phyloP scores from a whole-genome alignment of 2,888 invertebrate species.

The Conus canariensis region DNA sequence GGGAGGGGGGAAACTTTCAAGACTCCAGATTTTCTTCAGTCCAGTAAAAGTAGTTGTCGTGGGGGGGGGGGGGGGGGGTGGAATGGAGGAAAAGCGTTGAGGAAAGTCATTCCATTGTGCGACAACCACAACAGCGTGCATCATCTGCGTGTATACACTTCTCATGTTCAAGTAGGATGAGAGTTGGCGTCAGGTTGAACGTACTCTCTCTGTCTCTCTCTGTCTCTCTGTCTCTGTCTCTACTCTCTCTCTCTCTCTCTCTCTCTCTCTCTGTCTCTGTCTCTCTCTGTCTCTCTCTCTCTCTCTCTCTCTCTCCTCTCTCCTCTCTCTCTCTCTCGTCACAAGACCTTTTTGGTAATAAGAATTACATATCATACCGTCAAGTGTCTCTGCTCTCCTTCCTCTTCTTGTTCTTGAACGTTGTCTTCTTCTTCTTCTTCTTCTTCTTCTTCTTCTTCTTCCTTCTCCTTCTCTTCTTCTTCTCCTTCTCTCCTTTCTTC shows the following conservation, averaged over 20 bases:
- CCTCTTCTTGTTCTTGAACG: not conserved
- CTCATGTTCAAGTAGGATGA: too few species aligned
- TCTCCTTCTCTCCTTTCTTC: not conserved
- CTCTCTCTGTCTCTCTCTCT: not conserved
- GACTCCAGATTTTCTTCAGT: too few species aligned
- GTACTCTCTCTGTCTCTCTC: not conserved
- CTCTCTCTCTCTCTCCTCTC: not conserved
- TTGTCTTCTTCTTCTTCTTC: not conserved
- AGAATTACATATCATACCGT: too few species aligned
- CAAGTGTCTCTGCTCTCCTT: not conserved
- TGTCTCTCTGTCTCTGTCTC: not conserved
- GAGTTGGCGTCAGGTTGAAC: too few species aligned
- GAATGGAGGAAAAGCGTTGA: too few species aligned
- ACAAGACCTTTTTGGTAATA: too few species aligned
- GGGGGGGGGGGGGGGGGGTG: too few species aligned
- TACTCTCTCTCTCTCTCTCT: not conserved
- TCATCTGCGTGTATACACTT: too few species aligned
- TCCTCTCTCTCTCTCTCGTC: not conserved
- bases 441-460: not conserved
- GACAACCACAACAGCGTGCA: too few species aligned
- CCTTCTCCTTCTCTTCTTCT: not conserved
- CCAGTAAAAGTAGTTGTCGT: too few species aligned
- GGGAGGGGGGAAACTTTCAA: too few species aligned
- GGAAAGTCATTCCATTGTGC: too few species aligned
- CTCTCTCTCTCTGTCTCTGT: not conserved